Evolutionary conservation across 2,888 invertebrate genomes (phyloP).

Genomic region (Xestia c-nigrum): DNA sequence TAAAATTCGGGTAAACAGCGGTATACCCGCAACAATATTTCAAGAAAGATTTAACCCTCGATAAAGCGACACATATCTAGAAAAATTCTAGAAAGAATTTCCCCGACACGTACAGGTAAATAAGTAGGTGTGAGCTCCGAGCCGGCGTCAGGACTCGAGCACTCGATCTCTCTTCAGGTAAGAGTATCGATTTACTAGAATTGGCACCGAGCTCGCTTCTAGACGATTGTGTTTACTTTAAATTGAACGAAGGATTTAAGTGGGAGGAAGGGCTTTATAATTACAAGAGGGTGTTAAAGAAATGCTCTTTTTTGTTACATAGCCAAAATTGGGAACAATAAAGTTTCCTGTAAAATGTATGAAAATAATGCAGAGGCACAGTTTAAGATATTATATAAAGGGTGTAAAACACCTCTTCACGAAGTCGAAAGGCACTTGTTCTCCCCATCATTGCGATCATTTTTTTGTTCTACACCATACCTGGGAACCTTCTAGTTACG

Average conservation of each 20-base stretch:
- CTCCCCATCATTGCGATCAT: too few species aligned
- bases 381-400: too few species aligned
- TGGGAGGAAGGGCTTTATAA: neutral
- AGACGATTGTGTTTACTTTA: slow-evolving; percentile 52
- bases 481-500: too few species aligned
- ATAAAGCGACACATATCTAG: neutral
- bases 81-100: slow-evolving; percentile 13
- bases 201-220: slow-evolving; percentile 22
- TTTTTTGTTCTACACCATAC: too few species aligned
- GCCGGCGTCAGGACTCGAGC: slow-evolving; percentile 22
- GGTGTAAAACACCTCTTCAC: too few species aligned
- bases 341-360: too few species aligned
- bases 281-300: slow-evolving; percentile 1
- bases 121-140: slow-evolving; percentile 39
- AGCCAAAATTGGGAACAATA: neutral
- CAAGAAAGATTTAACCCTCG: neutral
- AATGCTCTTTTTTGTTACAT: too few species aligned
- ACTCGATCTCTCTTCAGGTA: slow-evolving; percentile 37
- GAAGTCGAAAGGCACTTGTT: too few species aligned
- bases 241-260: slow-evolving; percentile 33
- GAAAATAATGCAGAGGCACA: too few species aligned
- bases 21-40: neutral
- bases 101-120: slow-evolving; percentile 38
- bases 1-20: too few species aligned
- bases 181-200: slow-evolving; percentile 54